phyloP scores from a whole-genome alignment of 2,888 invertebrate species.

The Caenorhabditis macrosperma region DNA sequence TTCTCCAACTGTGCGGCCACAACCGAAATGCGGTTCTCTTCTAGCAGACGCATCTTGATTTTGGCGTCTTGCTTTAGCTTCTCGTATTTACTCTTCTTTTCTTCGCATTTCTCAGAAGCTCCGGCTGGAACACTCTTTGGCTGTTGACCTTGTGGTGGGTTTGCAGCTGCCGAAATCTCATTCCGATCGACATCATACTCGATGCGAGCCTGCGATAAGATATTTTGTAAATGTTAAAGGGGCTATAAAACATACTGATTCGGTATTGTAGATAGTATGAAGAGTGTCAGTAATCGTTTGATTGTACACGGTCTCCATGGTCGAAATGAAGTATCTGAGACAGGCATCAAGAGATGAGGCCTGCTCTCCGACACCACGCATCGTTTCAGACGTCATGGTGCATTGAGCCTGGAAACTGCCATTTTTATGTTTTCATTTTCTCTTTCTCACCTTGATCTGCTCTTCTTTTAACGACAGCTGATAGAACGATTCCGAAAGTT shows the following conservation, averaged over 20 bases:
- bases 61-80: constrained; percentile 93
- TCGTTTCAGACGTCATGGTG: constrained; percentile 92
- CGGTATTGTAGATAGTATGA: constrained; percentile 87
- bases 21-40: constrained; percentile 93
- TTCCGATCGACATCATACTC: constrained; percentile 98
- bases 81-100: constrained; percentile 92
- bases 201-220: constrained; percentile 83
- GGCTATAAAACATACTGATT: constrained; percentile 85
- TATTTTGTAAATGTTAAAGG: neutral
- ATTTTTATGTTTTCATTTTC: neutral
- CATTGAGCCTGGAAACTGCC: constrained; percentile 88
- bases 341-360: constrained; percentile 66
- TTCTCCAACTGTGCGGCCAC: constrained; percentile 67
- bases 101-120: constrained; percentile 88
- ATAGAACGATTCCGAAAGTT: constrained; percentile 93
- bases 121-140: constrained; percentile 81
- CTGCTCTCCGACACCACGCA: constrained; percentile 83
- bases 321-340: constrained; percentile 91
- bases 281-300: constrained; percentile 97
- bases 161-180: constrained; percentile 86
- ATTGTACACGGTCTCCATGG: constrained; percentile 94
- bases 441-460: constrained; percentile 85
- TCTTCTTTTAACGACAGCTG: constrained; percentile 96
- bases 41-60: constrained; percentile 94
- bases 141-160: constrained; percentile 33